These are phyloP conservation scores for Chlorodrepanis virens DNA, from an alignment of 2,113 vertebrate genomes.

Conservation along the genomic window DNA sequence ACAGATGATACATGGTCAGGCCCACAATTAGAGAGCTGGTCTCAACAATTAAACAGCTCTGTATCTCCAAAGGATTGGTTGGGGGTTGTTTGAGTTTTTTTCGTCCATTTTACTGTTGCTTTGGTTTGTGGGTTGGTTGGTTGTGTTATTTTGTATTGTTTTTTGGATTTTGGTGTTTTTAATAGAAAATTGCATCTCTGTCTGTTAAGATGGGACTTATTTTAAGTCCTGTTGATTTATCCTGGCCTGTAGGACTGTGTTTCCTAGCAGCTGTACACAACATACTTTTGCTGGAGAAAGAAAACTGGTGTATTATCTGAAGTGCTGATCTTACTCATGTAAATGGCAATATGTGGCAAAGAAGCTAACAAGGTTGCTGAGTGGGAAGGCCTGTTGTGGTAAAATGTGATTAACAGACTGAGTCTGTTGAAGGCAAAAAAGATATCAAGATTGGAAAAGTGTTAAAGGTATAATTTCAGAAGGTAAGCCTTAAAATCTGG, in stretches of 20 bases:
- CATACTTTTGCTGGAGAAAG: not conserved
- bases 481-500: not conserved
- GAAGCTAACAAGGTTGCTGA: rapidly evolving
- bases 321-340: not conserved
- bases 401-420: not conserved
- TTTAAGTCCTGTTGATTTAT: not conserved
- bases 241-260: not conserved
- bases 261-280: not conserved
- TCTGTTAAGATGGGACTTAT: not conserved
- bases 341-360: not conserved
- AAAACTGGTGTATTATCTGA: not conserved
- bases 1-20: not conserved
- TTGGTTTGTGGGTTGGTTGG: not conserved
- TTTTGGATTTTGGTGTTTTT: not conserved
- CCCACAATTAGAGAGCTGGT: not conserved
- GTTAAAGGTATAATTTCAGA: not conserved
- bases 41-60: not conserved
- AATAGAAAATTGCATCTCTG: not conserved
- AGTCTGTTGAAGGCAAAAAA: not conserved
- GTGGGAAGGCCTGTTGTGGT: not conserved
- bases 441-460: not conserved
- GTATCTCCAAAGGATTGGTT: not conserved
- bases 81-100: not conserved
- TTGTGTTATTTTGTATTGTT: too few relatives aligned
- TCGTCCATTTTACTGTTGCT: too few relatives aligned